Percentiles rank a stretch among this genome's conserved stretches.
phyloP scores from a whole-genome alignment of 2,113 vertebrate species.

The Alces alces region DNA sequence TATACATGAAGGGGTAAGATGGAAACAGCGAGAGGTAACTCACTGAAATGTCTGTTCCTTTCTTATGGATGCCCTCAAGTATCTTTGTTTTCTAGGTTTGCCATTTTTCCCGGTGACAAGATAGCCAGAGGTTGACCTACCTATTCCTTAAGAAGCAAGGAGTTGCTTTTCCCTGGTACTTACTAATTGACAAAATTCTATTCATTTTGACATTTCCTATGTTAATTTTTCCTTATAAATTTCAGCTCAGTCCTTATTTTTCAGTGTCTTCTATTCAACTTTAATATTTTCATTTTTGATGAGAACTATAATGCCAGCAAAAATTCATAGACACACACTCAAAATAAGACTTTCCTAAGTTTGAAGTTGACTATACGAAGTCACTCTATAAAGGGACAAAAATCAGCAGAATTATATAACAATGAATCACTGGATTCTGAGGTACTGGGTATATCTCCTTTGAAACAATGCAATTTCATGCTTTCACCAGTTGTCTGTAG shows the following conservation, averaged over 20 bases:
- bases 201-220: rapidly evolving
- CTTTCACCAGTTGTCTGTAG: rapidly evolving
- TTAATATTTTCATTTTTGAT: neutral
- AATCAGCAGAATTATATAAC: rapidly evolving
- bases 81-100: neutral
- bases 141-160: neutral
- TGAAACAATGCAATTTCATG: rapidly evolving
- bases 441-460: rapidly evolving
- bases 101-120: neutral
- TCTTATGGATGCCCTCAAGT: rapidly evolving
- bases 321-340: neutral
- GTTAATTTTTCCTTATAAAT: neutral
- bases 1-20: neutral
- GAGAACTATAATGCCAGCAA: neutral
- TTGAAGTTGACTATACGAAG: neutral
- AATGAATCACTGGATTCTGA: rapidly evolving
- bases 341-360: neutral
- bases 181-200: too few relatives aligned
- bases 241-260: neutral
- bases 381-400: too few relatives aligned
- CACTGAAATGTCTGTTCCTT: rapidly evolving
- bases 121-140: neutral
- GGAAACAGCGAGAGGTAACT: neutral
- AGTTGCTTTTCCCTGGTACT: neutral
- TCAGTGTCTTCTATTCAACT: neutral